Base-by-base conservation (phyloP, 2,113 vertebrate genomes). In the Eonycteris spelaea region DNA sequence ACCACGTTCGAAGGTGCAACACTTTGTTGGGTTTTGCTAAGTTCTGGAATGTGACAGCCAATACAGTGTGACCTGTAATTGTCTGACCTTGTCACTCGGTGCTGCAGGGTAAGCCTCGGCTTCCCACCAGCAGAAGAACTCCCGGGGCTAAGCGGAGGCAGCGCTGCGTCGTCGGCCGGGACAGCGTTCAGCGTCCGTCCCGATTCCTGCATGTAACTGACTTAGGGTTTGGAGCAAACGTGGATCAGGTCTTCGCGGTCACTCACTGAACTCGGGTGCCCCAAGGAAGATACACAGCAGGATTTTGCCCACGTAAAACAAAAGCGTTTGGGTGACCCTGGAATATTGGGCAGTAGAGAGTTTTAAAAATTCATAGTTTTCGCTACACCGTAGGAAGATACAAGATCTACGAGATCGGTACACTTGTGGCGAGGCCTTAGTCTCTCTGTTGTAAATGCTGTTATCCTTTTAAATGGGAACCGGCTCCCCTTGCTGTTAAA, bases 21-120 rank as follows among this genome's bases (percentile, higher is more conserved):
- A 1, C 71, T 55, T n/a, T 78, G 21, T 48, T 59, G 91, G 89
- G 90, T 87, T 90, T 93, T 86, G 57, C 86, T 79, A 57, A 89
- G 51, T 59, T 86, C 86, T 91, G 71, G 80, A 63, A 35, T 0
- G 3, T 59, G 85, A 57, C 71, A 26, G 75, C 91, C 28, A 87
- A 63, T 63, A 24, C 38, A 33, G 71, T 61, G 59, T 78, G 88
- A 30, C 48, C 38, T 80, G 59, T 43, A 45, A n/a, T 82, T 38
- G 45, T 80, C 30, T 73, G 59, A 67, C 57, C 28, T 33, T 75
- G 75, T 51, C 65, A 16, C 15, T 53, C 22, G 43, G 63, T 65
- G n/a, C 63, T 38, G 21, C 43, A 33, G 51, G 33, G 12, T 73
- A 43, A 67, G 53, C 70, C 6, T 1, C 22, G 51, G 59, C 26